phyloP scores from a whole-genome alignment of 2,888 invertebrate species.

The Ephialtes manifestator region DNA sequence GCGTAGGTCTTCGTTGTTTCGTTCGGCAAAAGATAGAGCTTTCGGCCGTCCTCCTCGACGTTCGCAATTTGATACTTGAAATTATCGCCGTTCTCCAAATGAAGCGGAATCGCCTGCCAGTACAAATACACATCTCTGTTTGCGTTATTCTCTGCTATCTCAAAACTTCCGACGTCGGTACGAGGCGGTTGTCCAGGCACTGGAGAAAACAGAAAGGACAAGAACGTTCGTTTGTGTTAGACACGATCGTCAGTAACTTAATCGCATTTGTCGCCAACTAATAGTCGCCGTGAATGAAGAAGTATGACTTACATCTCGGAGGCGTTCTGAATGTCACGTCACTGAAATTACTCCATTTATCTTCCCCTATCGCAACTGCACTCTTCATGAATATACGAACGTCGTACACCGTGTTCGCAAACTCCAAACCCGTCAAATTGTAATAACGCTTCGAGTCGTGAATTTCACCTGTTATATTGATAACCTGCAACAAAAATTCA shows the following conservation, averaged over 20 bases:
- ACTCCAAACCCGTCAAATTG: conserved; percentile 88
- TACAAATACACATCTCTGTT: conserved; percentile 91
- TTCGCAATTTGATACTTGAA: conserved; percentile 90
- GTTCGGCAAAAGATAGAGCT: conserved; percentile 86
- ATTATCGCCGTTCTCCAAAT: conserved; percentile 91
- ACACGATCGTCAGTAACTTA: conserved; percentile 26
- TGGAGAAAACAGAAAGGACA: conserved; percentile 74
- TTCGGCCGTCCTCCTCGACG: conserved; percentile 85
- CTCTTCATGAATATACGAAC: conserved; percentile 91
- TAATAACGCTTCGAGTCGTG: conserved; percentile 83
- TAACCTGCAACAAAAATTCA: conserved; percentile 71
- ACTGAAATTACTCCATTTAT: conserved; percentile 91
- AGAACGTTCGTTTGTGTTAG: conserved; percentile 21
- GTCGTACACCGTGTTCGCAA: conserved; percentile 91
- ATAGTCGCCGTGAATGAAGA: background rate
- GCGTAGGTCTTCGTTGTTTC: conserved; percentile 89
- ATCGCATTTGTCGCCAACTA: background rate
- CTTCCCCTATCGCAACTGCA: conserved; percentile 86
- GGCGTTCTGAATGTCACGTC: conserved; percentile 89
- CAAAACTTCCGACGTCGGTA: conserved; percentile 92
- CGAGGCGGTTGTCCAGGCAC: conserved; percentile 90
- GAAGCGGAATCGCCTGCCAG: conserved; percentile 92
- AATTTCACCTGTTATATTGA: conserved; percentile 84
- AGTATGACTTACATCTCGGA: conserved; percentile 78
- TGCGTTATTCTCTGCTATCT: conserved; percentile 86